Evolutionary conservation across 2,113 vertebrate genomes (phyloP).

Genomic region (Dasyornis broadbenti): DNA sequence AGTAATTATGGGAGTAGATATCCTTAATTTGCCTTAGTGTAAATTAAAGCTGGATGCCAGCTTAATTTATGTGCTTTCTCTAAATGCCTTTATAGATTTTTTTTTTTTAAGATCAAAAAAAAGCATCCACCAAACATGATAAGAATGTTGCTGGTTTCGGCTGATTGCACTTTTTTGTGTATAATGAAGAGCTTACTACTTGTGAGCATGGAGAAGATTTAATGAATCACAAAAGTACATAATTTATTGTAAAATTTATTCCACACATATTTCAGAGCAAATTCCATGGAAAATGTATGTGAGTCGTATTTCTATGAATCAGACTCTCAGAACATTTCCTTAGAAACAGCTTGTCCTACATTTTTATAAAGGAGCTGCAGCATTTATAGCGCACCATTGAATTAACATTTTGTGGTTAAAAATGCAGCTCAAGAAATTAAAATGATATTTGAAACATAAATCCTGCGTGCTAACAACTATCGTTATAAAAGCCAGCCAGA

Average conservation of each 20-base stretch:
- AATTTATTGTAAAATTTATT: conserved; percentile 61
- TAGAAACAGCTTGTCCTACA: conserved; percentile 64
- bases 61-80: neutral
- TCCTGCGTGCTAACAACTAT: conserved; percentile 75
- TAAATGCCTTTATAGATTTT: conserved; percentile 26
- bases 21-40: conserved; percentile 3
- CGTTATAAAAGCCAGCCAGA: conserved; percentile 71
- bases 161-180: conserved; percentile 14
- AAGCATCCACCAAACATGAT: neutral
- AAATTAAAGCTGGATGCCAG: conserved; percentile 33
- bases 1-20: conserved; percentile 2
- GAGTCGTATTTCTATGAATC: conserved; percentile 62
- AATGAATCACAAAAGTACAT: conserved; percentile 64
- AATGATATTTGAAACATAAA: conserved; percentile 83
- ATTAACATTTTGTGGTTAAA: conserved; percentile 76
- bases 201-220: conserved; percentile 15
- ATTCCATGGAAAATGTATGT: conserved; percentile 67
- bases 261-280: conserved; percentile 59
- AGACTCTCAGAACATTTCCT: conserved; percentile 64
- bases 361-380: conserved; percentile 60
- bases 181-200: conserved; percentile 38
- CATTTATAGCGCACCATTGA: conserved; percentile 64
- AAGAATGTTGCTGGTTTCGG: conserved; percentile 1
- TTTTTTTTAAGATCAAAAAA: neutral
- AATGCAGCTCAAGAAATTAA: conserved; percentile 75